Evolutionary conservation across 2,888 invertebrate species (phyloP), one percentile per base, ranked within the genome.

Genomic region (Heliconius hortense): DNA sequence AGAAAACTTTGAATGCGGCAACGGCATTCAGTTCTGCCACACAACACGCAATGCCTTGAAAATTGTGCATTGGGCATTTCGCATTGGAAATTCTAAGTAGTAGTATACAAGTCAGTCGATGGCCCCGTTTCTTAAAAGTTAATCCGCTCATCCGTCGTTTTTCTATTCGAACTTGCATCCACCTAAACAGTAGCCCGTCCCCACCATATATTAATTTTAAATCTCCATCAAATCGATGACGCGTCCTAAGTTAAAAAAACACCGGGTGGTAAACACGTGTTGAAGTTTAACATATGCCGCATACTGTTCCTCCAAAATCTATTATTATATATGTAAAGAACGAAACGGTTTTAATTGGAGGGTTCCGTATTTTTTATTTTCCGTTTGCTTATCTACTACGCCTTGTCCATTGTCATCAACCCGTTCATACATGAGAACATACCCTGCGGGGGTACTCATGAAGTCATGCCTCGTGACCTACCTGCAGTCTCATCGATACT

Each of bases 221-320:
- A n/a, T 39, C 56, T 21, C 26, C 15, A 64, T 21, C 15, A 18
- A 11, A 2, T 21, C 35, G 7, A 24, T 10, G 21, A 26, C 35
- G n/a, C 67, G n/a, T 21, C 1, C 35, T 48, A 39, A 31, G 10
- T 28, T 15, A 64, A 56, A 60, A 64, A 73, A 62, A 64, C 69
- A 28, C 72, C 77, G 77, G 77, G 75, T 77, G 77, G 43, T n/a
- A 62, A 21, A 53, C 77, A 77, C 77, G 72, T 77, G 77, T 77
- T 31, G 10, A 60, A 53, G 31, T n/a, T 43, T 4, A 67, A 73
- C 70, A 73, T 73, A 62, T 59, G 43, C 26, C 7, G 13, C 24
- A n/a, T n/a, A 43, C 31, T 39, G 63, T 59, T 39, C 53, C 48
- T 70, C 59, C 64, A 70, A 77, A 53, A 67, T 66, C 75, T 77